Evolutionary conservation across 2,797 vertebrate species (phyloP).

Genomic region (Cygnus olor): DNA sequence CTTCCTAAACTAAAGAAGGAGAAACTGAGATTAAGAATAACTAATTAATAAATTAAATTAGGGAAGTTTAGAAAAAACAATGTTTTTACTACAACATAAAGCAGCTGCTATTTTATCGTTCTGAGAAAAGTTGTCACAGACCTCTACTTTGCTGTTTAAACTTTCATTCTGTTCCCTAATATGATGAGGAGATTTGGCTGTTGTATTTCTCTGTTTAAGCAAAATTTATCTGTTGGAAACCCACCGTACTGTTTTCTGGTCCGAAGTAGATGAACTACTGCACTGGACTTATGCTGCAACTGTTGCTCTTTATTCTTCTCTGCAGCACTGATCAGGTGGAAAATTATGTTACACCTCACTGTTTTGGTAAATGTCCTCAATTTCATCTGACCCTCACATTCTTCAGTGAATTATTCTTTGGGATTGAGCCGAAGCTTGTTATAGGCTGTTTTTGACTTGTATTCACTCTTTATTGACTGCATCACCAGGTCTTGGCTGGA

Average conservation of each 20-base stretch:
- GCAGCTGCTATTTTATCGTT: not conserved
- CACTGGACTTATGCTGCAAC: not conserved
- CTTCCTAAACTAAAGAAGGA: not conserved
- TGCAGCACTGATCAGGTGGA: not conserved
- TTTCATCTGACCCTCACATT: not conserved
- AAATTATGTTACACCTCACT: not conserved
- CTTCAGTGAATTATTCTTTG: not conserved
- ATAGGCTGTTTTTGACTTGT: not conserved
- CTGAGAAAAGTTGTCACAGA: not conserved
- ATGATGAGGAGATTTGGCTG: fast-evolving
- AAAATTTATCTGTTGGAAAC: not conserved
- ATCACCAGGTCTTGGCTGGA: not conserved
- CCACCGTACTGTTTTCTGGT: not conserved
- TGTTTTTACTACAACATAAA: not conserved
- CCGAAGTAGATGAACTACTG: not conserved
- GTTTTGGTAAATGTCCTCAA: not conserved
- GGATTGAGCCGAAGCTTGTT: not conserved
- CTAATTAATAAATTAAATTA: not conserved
- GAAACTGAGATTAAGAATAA: too few relatives aligned
- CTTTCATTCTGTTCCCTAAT: not conserved
- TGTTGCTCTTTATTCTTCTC: not conserved
- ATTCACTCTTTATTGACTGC: not conserved
- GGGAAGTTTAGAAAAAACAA: not conserved
- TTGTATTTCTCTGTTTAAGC: not conserved
- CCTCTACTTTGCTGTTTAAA: not conserved